These are phyloP conservation scores for Zophobas morio DNA, from an alignment of 1,140 invertebrate species.

Conservation along the genomic window DNA sequence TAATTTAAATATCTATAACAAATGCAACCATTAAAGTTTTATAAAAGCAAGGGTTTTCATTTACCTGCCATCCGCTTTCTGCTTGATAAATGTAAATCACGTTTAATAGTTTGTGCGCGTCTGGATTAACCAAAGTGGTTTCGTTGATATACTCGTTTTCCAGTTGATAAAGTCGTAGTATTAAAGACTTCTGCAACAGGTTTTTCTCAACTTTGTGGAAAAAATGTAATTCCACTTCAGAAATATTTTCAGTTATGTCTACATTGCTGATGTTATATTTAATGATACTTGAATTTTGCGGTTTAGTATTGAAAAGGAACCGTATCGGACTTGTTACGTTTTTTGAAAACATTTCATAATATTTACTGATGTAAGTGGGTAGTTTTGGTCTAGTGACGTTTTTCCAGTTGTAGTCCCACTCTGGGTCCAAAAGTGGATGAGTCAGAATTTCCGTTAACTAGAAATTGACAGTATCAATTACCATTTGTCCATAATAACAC, in stretches of 20 bases:
- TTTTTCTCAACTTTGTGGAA: slow-evolving; percentile 58
- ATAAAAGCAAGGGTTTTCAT: background rate
- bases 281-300: slow-evolving; percentile 48
- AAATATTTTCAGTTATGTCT: slow-evolving; percentile 51
- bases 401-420: slow-evolving; percentile 34
- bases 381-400: slow-evolving; percentile 19
- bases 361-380: slow-evolving; percentile 28
- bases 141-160: slow-evolving; percentile 56
- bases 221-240: slow-evolving; percentile 61
- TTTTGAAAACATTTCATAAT: slow-evolving; percentile 7
- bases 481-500: too few species aligned
- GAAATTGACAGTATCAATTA: background rate
- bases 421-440: slow-evolving; percentile 20
- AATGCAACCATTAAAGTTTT: background rate
- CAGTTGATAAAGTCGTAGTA: slow-evolving; percentile 56
- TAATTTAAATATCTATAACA: slow-evolving; percentile 62
- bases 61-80: slow-evolving; percentile 62
- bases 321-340: background rate
- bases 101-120: slow-evolving; percentile 62
- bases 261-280: slow-evolving; percentile 59
- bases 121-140: slow-evolving; percentile 58
- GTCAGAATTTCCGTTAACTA: background rate
- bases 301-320: slow-evolving; percentile 28
- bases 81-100: slow-evolving; percentile 62
- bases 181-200: slow-evolving; percentile 54